Conservation (phyloP, 2,797 vertebrate species). For the Gymnothorax reevesii region DNA sequence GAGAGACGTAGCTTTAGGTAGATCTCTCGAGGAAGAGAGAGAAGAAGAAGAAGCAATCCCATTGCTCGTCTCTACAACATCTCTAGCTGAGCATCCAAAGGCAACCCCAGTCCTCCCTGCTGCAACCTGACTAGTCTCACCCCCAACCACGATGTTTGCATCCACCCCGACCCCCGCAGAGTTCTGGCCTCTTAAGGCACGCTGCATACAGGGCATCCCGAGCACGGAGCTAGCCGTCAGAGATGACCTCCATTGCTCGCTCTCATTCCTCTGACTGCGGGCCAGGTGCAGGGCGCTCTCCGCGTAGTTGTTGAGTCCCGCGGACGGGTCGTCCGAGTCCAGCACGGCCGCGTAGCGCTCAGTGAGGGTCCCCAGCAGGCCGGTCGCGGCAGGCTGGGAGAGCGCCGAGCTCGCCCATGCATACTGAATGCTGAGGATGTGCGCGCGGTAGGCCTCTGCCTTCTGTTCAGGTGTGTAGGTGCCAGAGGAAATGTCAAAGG, state of each 20-base stretch:
- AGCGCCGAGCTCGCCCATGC: slow-evolving; percentile 88
- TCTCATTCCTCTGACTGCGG: slow-evolving; percentile 84
- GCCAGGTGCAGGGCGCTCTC: slow-evolving; percentile 83
- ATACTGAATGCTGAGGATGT: slow-evolving; percentile 90
- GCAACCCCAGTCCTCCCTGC: slow-evolving; percentile 42
- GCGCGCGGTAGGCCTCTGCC: slow-evolving; percentile 88
- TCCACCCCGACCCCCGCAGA: slow-evolving; percentile 68
- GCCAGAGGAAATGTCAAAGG: slow-evolving; percentile 87
- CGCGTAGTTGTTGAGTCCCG: slow-evolving; percentile 93
- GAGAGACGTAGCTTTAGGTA: slow-evolving; percentile 54
- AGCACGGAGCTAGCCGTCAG: slow-evolving; percentile 78
- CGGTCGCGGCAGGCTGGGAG: slow-evolving; percentile 80
- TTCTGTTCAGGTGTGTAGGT: slow-evolving; percentile 82
- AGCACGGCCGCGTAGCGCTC: slow-evolving; percentile 86
- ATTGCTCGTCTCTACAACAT: slow-evolving; percentile 44
- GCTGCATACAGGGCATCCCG: slow-evolving; percentile 78
- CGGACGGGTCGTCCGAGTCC: slow-evolving; percentile 84
- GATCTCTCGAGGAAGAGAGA: slow-evolving; percentile 38
- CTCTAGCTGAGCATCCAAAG: slow-evolving; percentile 24
- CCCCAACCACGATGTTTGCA: slow-evolving; percentile 64
- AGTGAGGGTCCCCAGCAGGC: slow-evolving; percentile 82
- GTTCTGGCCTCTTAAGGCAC: slow-evolving; percentile 69
- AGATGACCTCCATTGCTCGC: slow-evolving; percentile 89
- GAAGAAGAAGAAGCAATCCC: slow-evolving; percentile 37
- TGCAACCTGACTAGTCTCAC: slow-evolving; percentile 50